A percentile compares a stretch with the other conserved stretches of the same genome.
Evolutionary conservation across 1,140 invertebrate species (phyloP).

Genomic region (Drosophila subpulchrella): DNA sequence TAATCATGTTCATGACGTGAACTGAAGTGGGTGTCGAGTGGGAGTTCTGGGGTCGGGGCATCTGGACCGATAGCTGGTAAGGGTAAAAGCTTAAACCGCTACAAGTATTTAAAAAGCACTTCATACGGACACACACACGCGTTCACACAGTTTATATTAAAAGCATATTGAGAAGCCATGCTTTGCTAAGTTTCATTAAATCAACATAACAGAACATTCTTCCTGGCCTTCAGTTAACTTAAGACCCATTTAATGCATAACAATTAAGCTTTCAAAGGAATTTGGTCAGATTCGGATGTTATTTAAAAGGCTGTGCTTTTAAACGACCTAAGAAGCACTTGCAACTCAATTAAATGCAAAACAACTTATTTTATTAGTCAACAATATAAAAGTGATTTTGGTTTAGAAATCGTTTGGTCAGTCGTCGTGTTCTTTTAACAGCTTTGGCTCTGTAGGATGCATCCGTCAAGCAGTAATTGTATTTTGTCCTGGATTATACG

Average conservation of each 20-base stretch:
- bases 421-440: neutral
- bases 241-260: constrained; percentile 3
- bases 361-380: neutral
- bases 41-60: constrained; percentile 23
- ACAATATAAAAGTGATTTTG: neutral
- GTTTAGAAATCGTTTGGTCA: neutral
- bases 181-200: constrained; percentile 57
- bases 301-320: too few relatives aligned
- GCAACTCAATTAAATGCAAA: neutral
- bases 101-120: constrained; percentile 81
- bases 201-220: constrained; percentile 26
- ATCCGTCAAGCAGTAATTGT: neutral
- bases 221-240: neutral
- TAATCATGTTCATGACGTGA: constrained; percentile 81
- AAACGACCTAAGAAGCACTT: neutral
- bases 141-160: constrained; percentile 52
- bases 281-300: neutral
- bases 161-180: constrained; percentile 53
- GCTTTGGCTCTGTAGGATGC: neutral
- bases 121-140: constrained; percentile 43
- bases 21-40: constrained; percentile 62
- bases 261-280: neutral
- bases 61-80: constrained; percentile 29
- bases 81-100: constrained; percentile 76
- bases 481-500: neutral